These are phyloP conservation scores for Myotis findleyi DNA, from an alignment of 2,797 vertebrate species.

Conservation along the genomic window DNA sequence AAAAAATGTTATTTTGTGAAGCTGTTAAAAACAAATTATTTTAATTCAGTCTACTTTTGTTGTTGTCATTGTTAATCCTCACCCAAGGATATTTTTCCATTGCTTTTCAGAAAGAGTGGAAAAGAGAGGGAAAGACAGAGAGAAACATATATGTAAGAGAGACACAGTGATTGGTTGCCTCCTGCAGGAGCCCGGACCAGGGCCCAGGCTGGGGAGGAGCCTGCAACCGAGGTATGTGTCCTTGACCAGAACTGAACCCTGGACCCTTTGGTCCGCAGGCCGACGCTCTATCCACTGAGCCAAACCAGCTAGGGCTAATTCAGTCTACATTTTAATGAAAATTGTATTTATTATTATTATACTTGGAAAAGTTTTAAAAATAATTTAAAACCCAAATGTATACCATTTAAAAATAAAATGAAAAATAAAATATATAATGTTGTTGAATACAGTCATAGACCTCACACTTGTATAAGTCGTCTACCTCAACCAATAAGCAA, in stretches of 20 bases:
- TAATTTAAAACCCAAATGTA: background rate
- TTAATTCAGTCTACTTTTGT: background rate
- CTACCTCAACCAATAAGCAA: background rate
- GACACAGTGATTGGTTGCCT: too few relatives aligned
- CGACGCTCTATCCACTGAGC: too few relatives aligned
- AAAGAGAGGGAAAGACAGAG: too few relatives aligned
- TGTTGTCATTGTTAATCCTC: too few relatives aligned
- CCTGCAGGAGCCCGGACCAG: too few relatives aligned
- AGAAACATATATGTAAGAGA: too few relatives aligned
- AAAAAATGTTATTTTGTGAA: slow-evolving; percentile 11
- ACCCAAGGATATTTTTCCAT: too few relatives aligned
- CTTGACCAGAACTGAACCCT: too few relatives aligned
- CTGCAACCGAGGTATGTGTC: too few relatives aligned
- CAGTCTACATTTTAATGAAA: background rate
- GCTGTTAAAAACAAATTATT: background rate
- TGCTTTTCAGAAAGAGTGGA: too few relatives aligned
- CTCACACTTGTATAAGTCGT: background rate
- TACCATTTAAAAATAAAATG: background rate
- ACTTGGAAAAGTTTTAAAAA: background rate
- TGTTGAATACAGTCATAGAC: background rate
- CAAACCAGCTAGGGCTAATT: background rate
- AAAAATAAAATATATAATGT: background rate
- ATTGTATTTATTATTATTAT: background rate
- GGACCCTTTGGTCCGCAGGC: too few relatives aligned
- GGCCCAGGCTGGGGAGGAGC: too few relatives aligned